These are phyloP conservation scores for Premnoplex brunnescens DNA, from an alignment of 2,797 vertebrate genomes.

Conservation along the genomic window DNA sequence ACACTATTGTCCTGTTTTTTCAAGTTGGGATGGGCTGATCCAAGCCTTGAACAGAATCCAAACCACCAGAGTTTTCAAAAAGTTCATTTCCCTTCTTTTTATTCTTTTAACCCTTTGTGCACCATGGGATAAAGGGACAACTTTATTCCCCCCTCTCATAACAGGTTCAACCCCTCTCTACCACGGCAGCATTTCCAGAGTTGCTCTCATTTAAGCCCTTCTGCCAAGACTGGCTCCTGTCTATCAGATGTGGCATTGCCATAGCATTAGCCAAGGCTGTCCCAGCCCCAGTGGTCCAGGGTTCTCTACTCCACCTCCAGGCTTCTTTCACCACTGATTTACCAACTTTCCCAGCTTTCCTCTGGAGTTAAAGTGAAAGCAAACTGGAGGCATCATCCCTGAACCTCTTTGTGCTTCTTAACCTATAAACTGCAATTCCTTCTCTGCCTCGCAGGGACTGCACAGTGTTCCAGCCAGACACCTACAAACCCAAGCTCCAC, in stretches of 20 bases:
- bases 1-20: slow-evolving; percentile 24
- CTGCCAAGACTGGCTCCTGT: neutral
- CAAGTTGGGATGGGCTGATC: neutral
- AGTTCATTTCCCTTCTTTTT: neutral
- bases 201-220: neutral
- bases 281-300: neutral
- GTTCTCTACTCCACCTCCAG: neutral
- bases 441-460: neutral
- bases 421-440: neutral
- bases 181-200: neutral
- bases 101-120: neutral
- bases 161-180: neutral
- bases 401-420: neutral
- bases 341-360: neutral
- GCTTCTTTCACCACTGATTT: neutral
- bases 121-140: neutral
- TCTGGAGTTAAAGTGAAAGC: neutral
- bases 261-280: neutral
- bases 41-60: slow-evolving; percentile 32
- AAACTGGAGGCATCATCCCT: neutral
- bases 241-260: neutral
- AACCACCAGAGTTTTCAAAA: slow-evolving; percentile 6
- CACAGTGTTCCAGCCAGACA: neutral
- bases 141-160: neutral
- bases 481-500: neutral